Percentiles rank a stretch among this genome's conserved stretches.
Evolutionary conservation across 2,797 vertebrate species (phyloP).

Genomic region (Malurus splendens): DNA sequence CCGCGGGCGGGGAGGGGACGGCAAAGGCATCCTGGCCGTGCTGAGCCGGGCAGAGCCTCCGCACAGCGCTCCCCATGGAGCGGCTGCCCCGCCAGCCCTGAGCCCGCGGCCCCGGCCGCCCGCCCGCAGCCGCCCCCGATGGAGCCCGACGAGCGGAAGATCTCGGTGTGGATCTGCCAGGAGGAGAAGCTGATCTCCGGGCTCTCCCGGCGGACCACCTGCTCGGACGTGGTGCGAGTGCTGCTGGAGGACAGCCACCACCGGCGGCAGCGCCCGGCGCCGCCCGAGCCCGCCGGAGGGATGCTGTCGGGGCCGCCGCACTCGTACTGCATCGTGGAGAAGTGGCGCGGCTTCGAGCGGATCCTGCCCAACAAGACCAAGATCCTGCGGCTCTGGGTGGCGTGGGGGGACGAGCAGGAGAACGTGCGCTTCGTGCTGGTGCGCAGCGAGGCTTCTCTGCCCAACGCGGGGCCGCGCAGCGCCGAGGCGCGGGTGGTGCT

Average conservation of each 20-base stretch:
- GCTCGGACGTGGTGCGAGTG: constrained; percentile 88
- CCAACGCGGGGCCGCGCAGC: constrained; percentile 87
- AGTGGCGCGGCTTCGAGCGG: constrained; percentile 95
- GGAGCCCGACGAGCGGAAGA: constrained; percentile 84
- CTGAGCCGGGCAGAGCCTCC: neutral
- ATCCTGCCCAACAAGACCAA: constrained; percentile 91
- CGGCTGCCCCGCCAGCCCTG: neutral
- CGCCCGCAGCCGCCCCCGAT: constrained; percentile 56
- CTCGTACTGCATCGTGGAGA: constrained; percentile 93
- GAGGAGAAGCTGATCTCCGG: constrained; percentile 95
- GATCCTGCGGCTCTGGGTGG: constrained; percentile 88
- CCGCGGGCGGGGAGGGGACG: neutral
- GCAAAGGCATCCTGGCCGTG: neutral
- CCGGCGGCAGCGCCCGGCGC: constrained; percentile 66
- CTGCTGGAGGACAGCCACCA: constrained; percentile 86
- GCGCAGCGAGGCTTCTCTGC: constrained; percentile 87
- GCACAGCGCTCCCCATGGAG: neutral
- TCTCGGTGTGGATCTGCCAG: constrained; percentile 95
- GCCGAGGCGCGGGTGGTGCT: constrained; percentile 91
- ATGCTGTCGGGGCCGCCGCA: constrained; percentile 83
- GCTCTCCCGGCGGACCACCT: constrained; percentile 87
- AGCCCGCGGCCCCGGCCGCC: neutral
- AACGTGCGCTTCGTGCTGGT: constrained; percentile 94
- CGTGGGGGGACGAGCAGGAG: constrained; percentile 92
- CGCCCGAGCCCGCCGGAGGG: constrained; percentile 54